These are phyloP conservation scores for Plebejus melissa DNA, from an alignment of 2,888 invertebrate genomes.

Conservation along the genomic window DNA sequence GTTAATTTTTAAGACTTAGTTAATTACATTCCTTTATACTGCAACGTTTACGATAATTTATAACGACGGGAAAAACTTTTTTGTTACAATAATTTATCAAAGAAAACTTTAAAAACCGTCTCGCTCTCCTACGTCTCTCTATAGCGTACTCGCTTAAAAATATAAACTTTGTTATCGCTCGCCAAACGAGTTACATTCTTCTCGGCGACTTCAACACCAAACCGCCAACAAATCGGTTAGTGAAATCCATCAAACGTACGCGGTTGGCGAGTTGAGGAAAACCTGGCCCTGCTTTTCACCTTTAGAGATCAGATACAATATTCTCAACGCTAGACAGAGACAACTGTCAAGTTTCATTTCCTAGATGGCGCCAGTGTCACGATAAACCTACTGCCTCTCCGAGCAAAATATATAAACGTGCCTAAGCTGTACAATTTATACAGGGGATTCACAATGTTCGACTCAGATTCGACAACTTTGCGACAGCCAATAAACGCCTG, in stretches of 20 bases:
- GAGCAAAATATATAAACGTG: constrained; percentile 69
- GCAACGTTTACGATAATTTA: constrained; percentile 67
- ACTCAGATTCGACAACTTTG: neutral
- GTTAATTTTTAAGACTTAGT: constrained; percentile 57
- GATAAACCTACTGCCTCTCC: constrained; percentile 1
- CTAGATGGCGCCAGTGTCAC: neutral
- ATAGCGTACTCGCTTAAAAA: constrained; percentile 62
- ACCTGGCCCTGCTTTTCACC: neutral
- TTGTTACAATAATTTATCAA: constrained; percentile 68
- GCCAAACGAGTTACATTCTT: constrained; percentile 60
- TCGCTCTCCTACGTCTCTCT: constrained; percentile 57
- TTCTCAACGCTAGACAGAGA: neutral
- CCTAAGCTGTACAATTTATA: constrained; percentile 74
- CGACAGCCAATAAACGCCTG: neutral
- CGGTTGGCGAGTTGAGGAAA: neutral
- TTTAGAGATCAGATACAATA: constrained; percentile 30
- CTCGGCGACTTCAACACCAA: constrained; percentile 64
- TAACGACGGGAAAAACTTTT: constrained; percentile 63
- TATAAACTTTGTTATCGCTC: constrained; percentile 67
- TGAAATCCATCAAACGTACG: constrained; percentile 28
- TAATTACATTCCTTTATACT: constrained; percentile 66
- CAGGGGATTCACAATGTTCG: constrained; percentile 39
- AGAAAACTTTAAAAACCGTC: constrained; percentile 56
- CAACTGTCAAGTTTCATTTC: neutral
- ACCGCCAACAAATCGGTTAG: constrained; percentile 50